Conservation (phyloP, 2,888 invertebrate species). For the Conistra vaccinii region DNA sequence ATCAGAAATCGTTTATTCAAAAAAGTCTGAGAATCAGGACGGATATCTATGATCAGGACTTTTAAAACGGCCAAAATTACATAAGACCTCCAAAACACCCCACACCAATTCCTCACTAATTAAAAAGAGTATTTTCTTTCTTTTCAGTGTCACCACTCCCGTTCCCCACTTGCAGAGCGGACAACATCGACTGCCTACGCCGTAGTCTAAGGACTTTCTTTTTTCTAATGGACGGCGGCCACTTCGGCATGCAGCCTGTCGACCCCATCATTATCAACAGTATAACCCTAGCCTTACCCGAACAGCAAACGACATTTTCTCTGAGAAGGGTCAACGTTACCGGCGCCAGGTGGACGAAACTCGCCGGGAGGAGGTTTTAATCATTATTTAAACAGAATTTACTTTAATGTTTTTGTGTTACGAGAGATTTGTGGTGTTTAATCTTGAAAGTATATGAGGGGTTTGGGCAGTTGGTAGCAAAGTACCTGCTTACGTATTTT, state of each 20-base stretch:
- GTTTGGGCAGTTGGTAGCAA: background rate
- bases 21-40: too few relatives aligned
- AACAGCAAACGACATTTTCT: constrained; percentile 81
- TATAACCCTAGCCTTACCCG: constrained; percentile 80
- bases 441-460: constrained; percentile 5
- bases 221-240: constrained; percentile 83
- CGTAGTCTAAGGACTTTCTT: constrained; percentile 85
- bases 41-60: too few relatives aligned
- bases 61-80: too few relatives aligned
- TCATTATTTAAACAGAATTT: constrained; percentile 45
- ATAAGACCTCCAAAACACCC: background rate
- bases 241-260: constrained; percentile 82
- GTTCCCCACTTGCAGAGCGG: constrained; percentile 83
- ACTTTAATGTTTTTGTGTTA: constrained; percentile 14
- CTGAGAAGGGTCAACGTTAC: constrained; percentile 85
- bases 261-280: constrained; percentile 84
- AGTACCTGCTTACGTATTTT: background rate
- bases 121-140: background rate
- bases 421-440: constrained; percentile 35
- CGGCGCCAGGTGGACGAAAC: constrained; percentile 85
- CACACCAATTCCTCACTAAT: too few relatives aligned
- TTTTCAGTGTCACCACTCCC: constrained; percentile 79
- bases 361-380: constrained; percentile 80
- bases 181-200: constrained; percentile 83
- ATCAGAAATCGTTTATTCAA: background rate